phyloP scores from a whole-genome alignment of 2,113 vertebrate genomes.

The Xenotilapia leptura region DNA sequence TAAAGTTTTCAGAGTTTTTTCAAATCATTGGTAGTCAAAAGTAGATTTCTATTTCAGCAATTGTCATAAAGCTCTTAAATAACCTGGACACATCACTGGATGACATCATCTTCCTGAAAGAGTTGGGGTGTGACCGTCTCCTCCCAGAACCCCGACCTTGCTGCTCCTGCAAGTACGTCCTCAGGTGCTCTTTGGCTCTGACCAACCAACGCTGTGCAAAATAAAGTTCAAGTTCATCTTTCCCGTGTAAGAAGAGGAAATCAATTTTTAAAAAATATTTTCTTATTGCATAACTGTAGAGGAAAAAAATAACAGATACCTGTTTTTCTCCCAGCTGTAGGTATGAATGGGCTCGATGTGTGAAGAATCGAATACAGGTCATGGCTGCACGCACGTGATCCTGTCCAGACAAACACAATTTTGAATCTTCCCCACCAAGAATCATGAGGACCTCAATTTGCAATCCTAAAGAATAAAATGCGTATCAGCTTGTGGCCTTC shows the following conservation, averaged over 20 bases:
- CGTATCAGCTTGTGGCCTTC: accelerated
- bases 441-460: neutral
- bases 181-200: conserved; percentile 93
- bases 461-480: neutral
- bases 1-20: neutral
- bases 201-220: conserved; percentile 79
- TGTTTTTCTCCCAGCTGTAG: conserved; percentile 84
- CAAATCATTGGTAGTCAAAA: neutral
- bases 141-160: conserved; percentile 74
- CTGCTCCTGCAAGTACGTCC: conserved; percentile 89
- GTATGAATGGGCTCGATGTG: conserved; percentile 85
- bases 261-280: neutral
- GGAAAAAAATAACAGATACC: neutral
- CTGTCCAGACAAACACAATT: conserved; percentile 53
- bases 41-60: neutral
- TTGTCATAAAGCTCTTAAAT: neutral
- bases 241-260: neutral
- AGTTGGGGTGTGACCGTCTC: conserved; percentile 70
- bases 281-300: neutral
- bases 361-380: conserved; percentile 96
- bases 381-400: conserved; percentile 95
- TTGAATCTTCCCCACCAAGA: neutral
- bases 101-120: conserved; percentile 92
- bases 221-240: neutral
- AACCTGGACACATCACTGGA: conserved; percentile 91